Evolutionary conservation across 1,140 invertebrate genomes (phyloP).

Genomic region (Thaumatotibia leucotreta): DNA sequence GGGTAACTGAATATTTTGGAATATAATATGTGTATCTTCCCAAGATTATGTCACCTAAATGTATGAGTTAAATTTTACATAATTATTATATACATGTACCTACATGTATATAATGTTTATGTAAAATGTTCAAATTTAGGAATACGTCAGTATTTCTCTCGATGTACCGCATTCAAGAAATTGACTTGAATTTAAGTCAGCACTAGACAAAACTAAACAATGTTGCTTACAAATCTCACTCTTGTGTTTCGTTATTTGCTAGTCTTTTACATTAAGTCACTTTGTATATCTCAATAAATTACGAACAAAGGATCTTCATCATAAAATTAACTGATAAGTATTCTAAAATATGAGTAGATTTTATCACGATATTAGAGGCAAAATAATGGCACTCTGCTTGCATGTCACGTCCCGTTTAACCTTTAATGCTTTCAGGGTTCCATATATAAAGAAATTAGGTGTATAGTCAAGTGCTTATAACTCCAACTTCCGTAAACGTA

Average conservation of each 20-base stretch:
- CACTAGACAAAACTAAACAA: neutral
- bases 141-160: no score
- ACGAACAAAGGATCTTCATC: neutral
- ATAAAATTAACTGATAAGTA: constrained; percentile 10
- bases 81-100: no score
- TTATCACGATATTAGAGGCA: constrained; percentile 1
- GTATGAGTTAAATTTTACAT: no score
- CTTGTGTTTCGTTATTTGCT: no score
- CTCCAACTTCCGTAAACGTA: neutral
- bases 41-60: no score
- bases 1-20: no score
- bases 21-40: no score
- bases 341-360: constrained; percentile 8
- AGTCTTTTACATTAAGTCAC: neutral
- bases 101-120: no score
- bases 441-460: neutral
- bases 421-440: constrained; percentile 7
- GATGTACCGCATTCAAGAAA: neutral
- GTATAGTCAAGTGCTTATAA: neutral
- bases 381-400: neutral
- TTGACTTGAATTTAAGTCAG: neutral
- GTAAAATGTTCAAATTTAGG: no score
- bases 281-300: neutral
- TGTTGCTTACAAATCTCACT: neutral
- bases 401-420: constrained; percentile 7